Evolutionary conservation across 2,888 invertebrate species (phyloP).

Genomic region (Ectemnius lituratus): DNA sequence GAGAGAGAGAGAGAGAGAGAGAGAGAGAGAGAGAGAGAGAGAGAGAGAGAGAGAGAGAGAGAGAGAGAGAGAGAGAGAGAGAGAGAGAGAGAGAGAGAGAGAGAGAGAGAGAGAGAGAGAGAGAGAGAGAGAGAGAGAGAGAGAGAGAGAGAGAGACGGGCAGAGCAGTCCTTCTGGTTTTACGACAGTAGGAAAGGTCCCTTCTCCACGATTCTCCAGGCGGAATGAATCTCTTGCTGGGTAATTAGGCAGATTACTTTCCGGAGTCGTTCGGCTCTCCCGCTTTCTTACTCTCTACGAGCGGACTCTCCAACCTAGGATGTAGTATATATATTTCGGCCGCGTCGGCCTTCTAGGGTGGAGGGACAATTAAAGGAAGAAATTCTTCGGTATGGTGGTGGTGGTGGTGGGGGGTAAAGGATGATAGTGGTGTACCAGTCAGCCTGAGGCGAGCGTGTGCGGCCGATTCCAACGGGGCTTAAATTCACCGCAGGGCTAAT

Average conservation of each 20-base stretch:
- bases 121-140: too few species aligned
- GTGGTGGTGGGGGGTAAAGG: slow-evolving; percentile 14
- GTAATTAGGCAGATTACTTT: slow-evolving; percentile 78
- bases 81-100: too few species aligned
- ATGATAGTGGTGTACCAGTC: slow-evolving; percentile 21
- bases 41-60: too few species aligned
- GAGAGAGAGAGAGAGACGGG: neutral
- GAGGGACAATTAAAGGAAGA: slow-evolving; percentile 72
- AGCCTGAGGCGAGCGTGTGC: slow-evolving; percentile 26
- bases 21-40: too few species aligned
- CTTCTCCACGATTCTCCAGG: slow-evolving; percentile 13
- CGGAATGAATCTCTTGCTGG: slow-evolving; percentile 76
- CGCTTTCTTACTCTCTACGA: slow-evolving; percentile 63
- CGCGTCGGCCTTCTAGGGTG: slow-evolving; percentile 35
- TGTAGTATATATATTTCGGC: slow-evolving; percentile 53
- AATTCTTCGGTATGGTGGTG: slow-evolving; percentile 67
- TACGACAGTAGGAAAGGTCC: slow-evolving; percentile 47
- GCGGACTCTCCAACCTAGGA: slow-evolving; percentile 22
- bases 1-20: too few species aligned
- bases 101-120: too few species aligned
- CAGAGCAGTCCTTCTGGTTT: slow-evolving; percentile 46
- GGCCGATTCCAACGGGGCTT: slow-evolving; percentile 65
- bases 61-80: too few species aligned
- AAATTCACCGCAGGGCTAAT: slow-evolving; percentile 73
- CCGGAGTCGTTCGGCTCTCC: slow-evolving; percentile 74